A percentile compares a stretch with the other conserved stretches of the same genome.
Conservation (phyloP, 2,797 vertebrate species). For the Molossus molossus region DNA sequence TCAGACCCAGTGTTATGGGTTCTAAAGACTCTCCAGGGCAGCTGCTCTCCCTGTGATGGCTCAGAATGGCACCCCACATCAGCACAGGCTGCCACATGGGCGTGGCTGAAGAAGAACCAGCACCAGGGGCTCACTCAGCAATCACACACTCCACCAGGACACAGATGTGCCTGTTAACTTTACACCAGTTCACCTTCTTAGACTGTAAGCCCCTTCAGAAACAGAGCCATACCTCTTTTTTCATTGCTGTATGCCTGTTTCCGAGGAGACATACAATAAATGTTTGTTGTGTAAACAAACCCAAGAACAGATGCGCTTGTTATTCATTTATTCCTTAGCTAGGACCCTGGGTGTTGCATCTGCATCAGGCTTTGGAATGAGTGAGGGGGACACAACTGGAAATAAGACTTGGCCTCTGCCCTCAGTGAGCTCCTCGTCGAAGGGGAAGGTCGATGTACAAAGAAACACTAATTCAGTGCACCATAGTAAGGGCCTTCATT, state of each 20-base stretch:
- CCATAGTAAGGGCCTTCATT: neutral
- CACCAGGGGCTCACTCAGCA: neutral
- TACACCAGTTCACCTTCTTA: neutral
- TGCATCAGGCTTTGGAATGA: neutral
- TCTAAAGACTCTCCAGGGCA: neutral
- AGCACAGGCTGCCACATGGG: neutral
- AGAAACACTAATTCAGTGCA: neutral
- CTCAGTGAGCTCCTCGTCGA: neutral
- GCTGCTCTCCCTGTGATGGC: neutral
- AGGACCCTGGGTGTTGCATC: neutral
- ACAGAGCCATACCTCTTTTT: neutral
- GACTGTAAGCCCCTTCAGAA: neutral
- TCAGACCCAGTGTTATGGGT: neutral
- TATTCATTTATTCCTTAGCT: neutral
- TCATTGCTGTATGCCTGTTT: neutral
- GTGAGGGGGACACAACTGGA: neutral
- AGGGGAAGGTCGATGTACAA: neutral
- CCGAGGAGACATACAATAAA: neutral
- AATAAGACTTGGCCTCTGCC: neutral
- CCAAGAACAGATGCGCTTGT: neutral
- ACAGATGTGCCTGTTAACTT: accelerated
- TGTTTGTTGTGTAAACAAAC: neutral
- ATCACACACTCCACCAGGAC: accelerated
- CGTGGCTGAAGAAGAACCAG: neutral
- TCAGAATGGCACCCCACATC: neutral